Base-by-base conservation (phyloP, 2,113 vertebrate genomes). In the Neodon shergylaensis region DNA sequence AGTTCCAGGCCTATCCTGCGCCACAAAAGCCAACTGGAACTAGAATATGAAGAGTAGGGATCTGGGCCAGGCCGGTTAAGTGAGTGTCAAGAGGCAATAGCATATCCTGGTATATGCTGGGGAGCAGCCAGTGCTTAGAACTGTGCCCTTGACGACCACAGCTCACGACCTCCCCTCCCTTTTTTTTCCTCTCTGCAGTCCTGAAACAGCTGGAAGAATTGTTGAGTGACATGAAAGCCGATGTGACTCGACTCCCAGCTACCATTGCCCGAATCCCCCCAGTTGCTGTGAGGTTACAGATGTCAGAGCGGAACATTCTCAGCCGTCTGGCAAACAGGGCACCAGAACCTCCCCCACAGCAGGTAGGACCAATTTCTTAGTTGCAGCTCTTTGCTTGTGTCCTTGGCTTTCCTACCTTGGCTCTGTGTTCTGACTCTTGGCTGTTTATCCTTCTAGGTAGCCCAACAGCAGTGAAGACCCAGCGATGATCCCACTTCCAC, bases 191-290 rank as follows among this genome's bases (percentile, higher is more conserved):
- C 89, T 93, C 85, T 98, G 74, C 98, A 99, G 99, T 99, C 97
- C 99, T 99, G 97, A 99, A 99, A 98, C 99, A 99, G 98, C 98
- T 99, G n/a, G 99, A 99, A 98, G 99, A 99, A 97, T 98, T 99
- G 82, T 97, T 99, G 96, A 99, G 99, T 87, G 99, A 99, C 98
- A 99, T 99, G 99, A 99, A 99, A 98, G 99, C 99, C 0, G 99
- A 99, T 83, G 99, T 99, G 96, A 99, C 99, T 0, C 99, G 99
- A 58, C 98, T 99, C 96, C 99, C 99, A 2, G 99, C 99, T 33
- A 99, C 99, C 66, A 99, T 99, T 33, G 99, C 99, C 97, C 99
- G 99, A 88, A 99, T 99, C 95, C 99, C 99, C 0, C 99, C 99
- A 0, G 99, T 99, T 74, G 99, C 99, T 0, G 99, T 99, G 96